Percentiles rank a stretch among this genome's conserved stretches.
These are phyloP conservation scores for Salminus brasiliensis DNA, from an alignment of 2,113 vertebrate genomes.

Conservation along the genomic window DNA sequence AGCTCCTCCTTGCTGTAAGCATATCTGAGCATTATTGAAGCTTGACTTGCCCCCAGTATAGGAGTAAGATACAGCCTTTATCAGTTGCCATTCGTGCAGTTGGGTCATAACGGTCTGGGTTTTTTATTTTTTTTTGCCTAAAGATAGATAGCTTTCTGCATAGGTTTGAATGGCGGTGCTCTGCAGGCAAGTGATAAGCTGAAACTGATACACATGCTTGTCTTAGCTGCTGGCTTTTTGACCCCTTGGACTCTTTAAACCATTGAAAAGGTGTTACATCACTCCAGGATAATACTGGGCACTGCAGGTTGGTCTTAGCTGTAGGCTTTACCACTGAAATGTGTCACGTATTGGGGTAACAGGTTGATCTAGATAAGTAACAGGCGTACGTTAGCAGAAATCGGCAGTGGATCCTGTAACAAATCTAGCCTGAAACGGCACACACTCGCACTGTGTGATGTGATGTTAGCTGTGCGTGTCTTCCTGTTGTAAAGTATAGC, in stretches of 20 bases:
- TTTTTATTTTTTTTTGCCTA: no score
- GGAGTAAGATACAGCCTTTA: slow-evolving; percentile 5
- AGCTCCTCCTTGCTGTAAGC: slow-evolving; percentile 4
- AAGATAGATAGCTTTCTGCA: slow-evolving; percentile 13
- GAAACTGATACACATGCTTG: background rate
- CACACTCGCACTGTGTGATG: no score
- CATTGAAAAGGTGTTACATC: background rate
- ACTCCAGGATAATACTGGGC: background rate
- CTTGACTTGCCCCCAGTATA: background rate
- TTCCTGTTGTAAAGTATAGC: no score
- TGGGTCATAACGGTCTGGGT: background rate
- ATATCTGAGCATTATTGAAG: background rate
- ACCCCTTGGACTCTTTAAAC: no score
- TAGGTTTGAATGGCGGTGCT: background rate
- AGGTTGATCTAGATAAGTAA: no score
- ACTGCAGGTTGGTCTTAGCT: background rate
- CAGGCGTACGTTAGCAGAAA: no score
- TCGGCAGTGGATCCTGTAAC: no score
- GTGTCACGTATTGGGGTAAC: no score
- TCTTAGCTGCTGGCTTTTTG: background rate
- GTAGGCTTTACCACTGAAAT: background rate
- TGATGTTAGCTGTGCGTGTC: no score
- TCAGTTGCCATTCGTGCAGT: slow-evolving; percentile 12
- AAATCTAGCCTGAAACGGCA: no score
- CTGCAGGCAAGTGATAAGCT: slow-evolving; percentile 19